Conservation (phyloP, 2,113 vertebrate species). For the Petrocephalus microphthalmus region DNA sequence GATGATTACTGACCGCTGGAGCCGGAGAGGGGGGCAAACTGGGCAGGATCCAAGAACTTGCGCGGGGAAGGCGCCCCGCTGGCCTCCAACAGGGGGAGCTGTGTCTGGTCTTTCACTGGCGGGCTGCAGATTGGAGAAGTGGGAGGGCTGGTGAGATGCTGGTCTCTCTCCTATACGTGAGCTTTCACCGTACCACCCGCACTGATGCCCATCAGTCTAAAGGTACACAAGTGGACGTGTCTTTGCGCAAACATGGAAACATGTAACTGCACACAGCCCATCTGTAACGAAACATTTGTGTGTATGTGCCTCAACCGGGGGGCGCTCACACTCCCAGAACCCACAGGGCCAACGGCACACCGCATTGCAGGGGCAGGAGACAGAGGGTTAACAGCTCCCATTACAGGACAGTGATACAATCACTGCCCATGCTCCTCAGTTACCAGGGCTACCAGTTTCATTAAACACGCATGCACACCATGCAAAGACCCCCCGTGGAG, state of each 20-base stretch:
- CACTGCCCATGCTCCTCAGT: background rate
- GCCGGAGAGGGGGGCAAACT: conserved; percentile 72
- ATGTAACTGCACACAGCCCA: background rate
- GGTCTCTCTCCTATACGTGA: background rate
- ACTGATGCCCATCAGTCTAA: background rate
- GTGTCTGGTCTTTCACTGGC: conserved; percentile 70
- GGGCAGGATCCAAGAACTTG: conserved; percentile 80
- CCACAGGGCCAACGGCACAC: background rate
- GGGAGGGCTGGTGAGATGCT: background rate
- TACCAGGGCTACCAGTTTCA: background rate
- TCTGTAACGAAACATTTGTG: background rate
- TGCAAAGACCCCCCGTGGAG: background rate
- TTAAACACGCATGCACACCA: conserved; percentile 1
- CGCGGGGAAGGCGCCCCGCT: conserved; percentile 80
- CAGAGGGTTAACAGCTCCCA: background rate
- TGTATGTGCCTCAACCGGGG: background rate
- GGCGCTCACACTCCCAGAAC: background rate
- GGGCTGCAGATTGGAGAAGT: conserved; percentile 52
- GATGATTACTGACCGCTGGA: conserved; percentile 61
- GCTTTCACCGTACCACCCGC: background rate
- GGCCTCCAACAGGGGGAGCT: conserved; percentile 74
- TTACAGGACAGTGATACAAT: background rate
- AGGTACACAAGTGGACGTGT: background rate
- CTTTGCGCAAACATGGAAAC: background rate
- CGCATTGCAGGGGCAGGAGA: background rate